Evolutionary conservation across 2,113 vertebrate species (phyloP), one percentile per base, ranked within the genome.

Genomic region (Nibea coibor): DNA sequence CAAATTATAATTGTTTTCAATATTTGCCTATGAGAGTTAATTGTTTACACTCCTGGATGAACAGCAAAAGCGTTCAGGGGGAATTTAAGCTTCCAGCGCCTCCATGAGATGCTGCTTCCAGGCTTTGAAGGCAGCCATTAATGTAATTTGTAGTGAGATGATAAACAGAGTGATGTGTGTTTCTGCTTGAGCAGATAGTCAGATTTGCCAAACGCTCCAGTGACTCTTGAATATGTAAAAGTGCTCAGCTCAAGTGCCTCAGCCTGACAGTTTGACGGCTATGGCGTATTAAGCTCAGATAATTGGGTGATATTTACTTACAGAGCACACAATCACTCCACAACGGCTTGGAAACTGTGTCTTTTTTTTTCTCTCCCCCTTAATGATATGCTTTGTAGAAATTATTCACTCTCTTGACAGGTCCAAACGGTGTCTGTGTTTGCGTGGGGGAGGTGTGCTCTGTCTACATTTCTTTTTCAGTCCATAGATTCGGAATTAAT

Each of bases 161-260:
- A 93, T 93, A 91, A 93, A 93, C 90, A 90, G 93, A 93, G 85
- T 90, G 90, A 93, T 94, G 92, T 82, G 89, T 68, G 80, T 95
- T 95, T 94, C 93, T 92, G 94, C 93, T 82, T 89, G 91, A 94
- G 91, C 84, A 93, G 84, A 93, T 75, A 89, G 92, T 94, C 92
- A 89, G 87, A 93, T 92, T 93, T 91, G 92, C 93, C 90, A 90
- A 93, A 94, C 82, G 94, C 92, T 94, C 71, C 90, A 91, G 82
- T 90, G 89, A 80, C 75, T 95, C 88, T 87, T 95, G 92, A 95
- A 95, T 94, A 94, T 94, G 91, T 87, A 94, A 92, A 89, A 93
- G 75, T 75, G 70, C 78, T 89, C 87, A 76, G 83, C 87, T 93
- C 84, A 80, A 90, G 84, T 47, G 56, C 81, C 20, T 78, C 75